phyloP scores from a whole-genome alignment of 2,797 vertebrate genomes.

The Cynopterus sphinx region DNA sequence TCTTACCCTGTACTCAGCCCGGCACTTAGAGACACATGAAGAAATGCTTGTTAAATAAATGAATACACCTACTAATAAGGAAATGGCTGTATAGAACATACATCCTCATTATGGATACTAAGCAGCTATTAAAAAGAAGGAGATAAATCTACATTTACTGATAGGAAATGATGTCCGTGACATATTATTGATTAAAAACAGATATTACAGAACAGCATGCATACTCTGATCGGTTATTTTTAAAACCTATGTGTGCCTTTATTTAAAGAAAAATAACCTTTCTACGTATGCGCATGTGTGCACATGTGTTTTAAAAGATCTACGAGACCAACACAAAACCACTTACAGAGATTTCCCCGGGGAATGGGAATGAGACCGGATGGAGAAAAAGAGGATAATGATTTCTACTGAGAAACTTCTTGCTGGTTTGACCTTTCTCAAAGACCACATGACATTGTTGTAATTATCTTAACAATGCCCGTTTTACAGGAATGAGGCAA shows the following conservation, averaged over 20 bases:
- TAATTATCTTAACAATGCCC: neutral
- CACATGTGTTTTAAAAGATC: neutral
- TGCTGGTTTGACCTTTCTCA: neutral
- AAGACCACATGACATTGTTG: neutral
- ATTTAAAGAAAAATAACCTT: neutral
- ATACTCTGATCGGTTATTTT: neutral
- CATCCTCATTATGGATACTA: neutral
- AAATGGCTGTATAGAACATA: neutral
- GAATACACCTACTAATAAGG: neutral
- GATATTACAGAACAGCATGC: neutral
- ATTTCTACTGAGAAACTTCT: neutral
- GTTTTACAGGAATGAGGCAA: neutral
- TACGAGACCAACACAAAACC: neutral
- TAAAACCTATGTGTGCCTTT: neutral
- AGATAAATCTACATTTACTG: neutral
- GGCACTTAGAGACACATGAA: neutral
- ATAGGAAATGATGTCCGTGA: neutral
- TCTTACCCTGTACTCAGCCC: neutral
- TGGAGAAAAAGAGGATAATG: neutral
- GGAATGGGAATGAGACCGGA: neutral
- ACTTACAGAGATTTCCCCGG: neutral
- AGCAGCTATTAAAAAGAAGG: neutral
- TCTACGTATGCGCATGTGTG: neutral
- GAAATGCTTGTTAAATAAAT: neutral
- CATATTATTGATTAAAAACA: neutral